These are phyloP conservation scores for Xiphophorus birchmanni DNA, from an alignment of 2,797 vertebrate genomes.

Conservation along the genomic window DNA sequence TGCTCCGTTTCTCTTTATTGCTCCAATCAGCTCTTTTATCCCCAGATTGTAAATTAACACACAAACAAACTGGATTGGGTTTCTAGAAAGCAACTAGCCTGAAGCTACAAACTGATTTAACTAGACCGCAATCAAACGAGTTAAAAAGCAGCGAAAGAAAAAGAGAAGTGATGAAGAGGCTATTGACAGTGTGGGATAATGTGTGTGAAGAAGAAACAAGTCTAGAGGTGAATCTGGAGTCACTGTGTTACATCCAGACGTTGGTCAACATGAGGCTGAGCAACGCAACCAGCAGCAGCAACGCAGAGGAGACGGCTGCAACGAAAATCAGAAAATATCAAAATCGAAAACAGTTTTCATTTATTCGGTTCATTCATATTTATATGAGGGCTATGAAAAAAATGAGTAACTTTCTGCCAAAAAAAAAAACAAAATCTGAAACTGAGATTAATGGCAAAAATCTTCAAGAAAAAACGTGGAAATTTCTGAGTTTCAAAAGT, in stretches of 20 bases:
- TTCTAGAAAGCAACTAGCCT: background rate
- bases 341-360: background rate
- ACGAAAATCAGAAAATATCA: conserved; percentile 10
- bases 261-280: conserved; percentile 55
- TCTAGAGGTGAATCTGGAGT: background rate
- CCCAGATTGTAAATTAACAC: conserved; percentile 3
- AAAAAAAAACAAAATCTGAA: too few species aligned
- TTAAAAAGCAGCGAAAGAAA: background rate
- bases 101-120: background rate
- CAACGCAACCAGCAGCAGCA: conserved; percentile 59
- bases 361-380: background rate
- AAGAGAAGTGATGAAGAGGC: background rate
- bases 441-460: too few species aligned
- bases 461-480: too few species aligned
- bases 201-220: background rate
- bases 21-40: conserved; percentile 12
- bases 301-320: conserved; percentile 61
- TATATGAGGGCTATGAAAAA: background rate
- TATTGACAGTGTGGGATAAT: background rate
- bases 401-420: too few species aligned
- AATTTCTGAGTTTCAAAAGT: too few species aligned
- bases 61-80: background rate
- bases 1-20: conserved; percentile 10
- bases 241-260: conserved; percentile 49
- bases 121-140: background rate